Evolutionary conservation across 2,797 vertebrate genomes (phyloP), one percentile per base, ranked within the genome.

Genomic region (Manis pentadactyla): DNA sequence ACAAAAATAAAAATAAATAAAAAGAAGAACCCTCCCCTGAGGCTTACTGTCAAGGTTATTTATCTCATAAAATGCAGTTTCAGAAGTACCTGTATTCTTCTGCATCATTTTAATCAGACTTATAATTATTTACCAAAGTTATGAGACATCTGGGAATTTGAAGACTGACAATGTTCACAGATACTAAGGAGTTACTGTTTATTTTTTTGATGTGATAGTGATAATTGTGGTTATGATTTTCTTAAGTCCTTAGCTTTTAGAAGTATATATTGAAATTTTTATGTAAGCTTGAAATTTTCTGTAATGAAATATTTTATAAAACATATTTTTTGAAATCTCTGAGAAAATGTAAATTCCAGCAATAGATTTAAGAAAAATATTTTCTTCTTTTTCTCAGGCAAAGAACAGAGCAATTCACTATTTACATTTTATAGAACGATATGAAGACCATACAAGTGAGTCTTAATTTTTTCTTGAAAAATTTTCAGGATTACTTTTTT

Each of bases 371-470:
- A 92, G 73, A 82, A 97, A 90, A 93, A 71, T 29, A 10, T 85
- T 69, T 94, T 96, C 93, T 91, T 66, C 87, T 96, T 95, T 97
- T 14, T 96, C 96, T 92, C 97, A 99, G 99, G 99, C 99, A 82
- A 99, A 99, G 98, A 99, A 99, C 98, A 98, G 98, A 99, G 99
- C 99, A 3, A 95, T 99, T 87, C 99, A 98, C 90, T 99, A 99
- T 98, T 97, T 99, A 88, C 98, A 99, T 95, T 99, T 99, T 15
- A 98, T 99, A 83, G 99, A 99, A 14, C 97, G 98, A 85, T 99
- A 99, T 95, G 99, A 99, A 96, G 95, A 99, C 98, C 99, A 99
- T 95, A 99, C 99, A 92, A 99, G 99, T 99, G 98, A 99, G 99
- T 99, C 51, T 42, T 79, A 29, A 2, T 12, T 11, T 55, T 81